Evolutionary conservation across 2,113 vertebrate genomes (phyloP).

Genomic region (Eidolon helvum): DNA sequence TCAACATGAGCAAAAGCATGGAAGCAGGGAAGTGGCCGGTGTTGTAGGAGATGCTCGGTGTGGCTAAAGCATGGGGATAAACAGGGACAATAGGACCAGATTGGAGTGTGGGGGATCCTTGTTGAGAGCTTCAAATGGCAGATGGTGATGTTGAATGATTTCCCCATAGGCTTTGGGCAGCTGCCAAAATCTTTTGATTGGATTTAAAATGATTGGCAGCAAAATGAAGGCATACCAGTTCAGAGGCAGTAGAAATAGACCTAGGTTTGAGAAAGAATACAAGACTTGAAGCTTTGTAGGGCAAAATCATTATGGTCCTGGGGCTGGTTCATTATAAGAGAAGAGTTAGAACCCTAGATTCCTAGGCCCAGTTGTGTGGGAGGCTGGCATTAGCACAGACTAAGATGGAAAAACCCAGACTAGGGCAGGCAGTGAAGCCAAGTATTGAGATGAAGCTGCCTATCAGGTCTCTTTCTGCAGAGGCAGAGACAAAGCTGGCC

Average conservation of each 20-base stretch:
- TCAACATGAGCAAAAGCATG: rapidly evolving
- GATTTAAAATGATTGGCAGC: not conserved
- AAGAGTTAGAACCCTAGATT: not conserved
- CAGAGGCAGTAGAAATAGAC: not conserved
- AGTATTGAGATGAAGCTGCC: not conserved
- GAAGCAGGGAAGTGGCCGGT: not conserved
- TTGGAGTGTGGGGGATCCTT: not conserved
- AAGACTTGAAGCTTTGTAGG: not conserved
- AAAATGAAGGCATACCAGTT: not conserved
- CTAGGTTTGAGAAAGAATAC: not conserved
- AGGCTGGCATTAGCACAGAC: too few species aligned
- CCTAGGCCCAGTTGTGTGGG: not conserved
- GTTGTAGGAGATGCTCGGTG: not conserved
- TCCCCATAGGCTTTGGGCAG: not conserved
- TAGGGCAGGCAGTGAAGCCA: not conserved
- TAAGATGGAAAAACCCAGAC: not conserved
- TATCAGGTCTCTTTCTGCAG: not conserved
- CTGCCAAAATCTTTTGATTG: not conserved
- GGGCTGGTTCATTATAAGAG: too few species aligned
- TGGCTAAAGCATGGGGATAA: not conserved
- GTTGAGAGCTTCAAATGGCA: not conserved
- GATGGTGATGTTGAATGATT: not conserved
- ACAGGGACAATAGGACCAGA: not conserved
- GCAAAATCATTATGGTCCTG: not conserved
- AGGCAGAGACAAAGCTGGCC: too few species aligned